These are phyloP conservation scores for Dasypolia templi DNA, from an alignment of 2,888 invertebrate species.

Conservation along the genomic window DNA sequence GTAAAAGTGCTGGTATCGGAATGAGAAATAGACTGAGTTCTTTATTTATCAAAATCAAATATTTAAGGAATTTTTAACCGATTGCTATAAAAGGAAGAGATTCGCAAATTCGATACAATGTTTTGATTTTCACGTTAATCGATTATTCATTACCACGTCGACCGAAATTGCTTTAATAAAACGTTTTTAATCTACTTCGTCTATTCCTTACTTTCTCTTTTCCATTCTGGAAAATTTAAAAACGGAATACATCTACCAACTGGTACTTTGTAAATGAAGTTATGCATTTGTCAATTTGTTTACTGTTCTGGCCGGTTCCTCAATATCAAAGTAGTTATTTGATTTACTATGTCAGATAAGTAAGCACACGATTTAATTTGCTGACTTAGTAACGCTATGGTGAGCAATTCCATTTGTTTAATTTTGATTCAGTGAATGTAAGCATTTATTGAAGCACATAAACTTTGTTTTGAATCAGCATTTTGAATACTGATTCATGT, in stretches of 20 bases:
- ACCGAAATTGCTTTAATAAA: no score
- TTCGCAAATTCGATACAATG: no score
- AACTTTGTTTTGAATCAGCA: not conserved
- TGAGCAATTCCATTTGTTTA: conserved; percentile 31
- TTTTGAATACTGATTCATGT: not conserved
- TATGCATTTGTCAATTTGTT: not conserved
- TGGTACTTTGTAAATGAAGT: not conserved
- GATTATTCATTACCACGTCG: no score
- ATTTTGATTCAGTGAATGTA: not conserved
- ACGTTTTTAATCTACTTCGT: no score
- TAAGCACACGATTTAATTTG: not conserved
- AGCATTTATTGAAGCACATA: not conserved
- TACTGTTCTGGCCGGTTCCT: conserved; percentile 12
- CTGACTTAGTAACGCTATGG: not conserved
- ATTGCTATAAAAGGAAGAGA: no score
- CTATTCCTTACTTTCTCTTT: no score
- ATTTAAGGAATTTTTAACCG: no score
- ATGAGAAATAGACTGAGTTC: no score
- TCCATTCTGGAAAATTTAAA: not conserved
- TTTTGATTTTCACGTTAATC: no score
- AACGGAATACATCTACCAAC: not conserved
- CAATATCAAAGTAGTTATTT: conserved; percentile 27
- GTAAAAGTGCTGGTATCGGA: no score
- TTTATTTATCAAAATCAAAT: no score
- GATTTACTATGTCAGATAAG: conserved; percentile 11